Percentiles rank a stretch among this genome's conserved stretches.
Conservation (phyloP, 2,888 invertebrate genomes). For the Pegoplata infirma region DNA sequence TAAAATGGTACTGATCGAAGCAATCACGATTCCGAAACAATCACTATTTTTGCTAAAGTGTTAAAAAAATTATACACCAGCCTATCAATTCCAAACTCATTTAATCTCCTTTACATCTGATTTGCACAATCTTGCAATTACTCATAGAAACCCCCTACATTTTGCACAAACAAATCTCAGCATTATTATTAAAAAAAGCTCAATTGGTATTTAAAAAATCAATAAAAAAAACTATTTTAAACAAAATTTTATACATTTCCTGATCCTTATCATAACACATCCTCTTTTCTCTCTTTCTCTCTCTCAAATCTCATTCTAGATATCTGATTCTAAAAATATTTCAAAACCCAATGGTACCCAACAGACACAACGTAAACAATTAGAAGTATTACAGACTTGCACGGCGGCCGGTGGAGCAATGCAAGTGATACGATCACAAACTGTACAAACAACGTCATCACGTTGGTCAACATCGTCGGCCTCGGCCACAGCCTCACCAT, state of each 20-base stretch:
- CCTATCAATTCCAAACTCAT: no score
- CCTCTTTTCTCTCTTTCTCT: slow-evolving; percentile 53
- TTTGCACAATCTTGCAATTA: background rate
- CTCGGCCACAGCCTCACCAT: slow-evolving; percentile 65
- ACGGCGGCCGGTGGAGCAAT: slow-evolving; percentile 81
- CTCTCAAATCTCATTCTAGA: slow-evolving; percentile 70
- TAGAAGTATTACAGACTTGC: slow-evolving; percentile 86
- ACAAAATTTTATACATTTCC: slow-evolving; percentile 55
- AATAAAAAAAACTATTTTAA: background rate
- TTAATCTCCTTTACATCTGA: no score
- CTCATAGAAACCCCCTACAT: background rate
- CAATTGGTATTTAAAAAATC: background rate
- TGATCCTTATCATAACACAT: slow-evolving; percentile 58
- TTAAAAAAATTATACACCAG: no score
- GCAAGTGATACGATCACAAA: slow-evolving; percentile 84
- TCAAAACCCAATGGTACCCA: slow-evolving; percentile 78
- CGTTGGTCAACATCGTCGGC: slow-evolving; percentile 72
- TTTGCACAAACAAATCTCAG: background rate
- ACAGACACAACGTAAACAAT: slow-evolving; percentile 78
- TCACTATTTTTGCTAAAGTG: no score
- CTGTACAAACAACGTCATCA: slow-evolving; percentile 77
- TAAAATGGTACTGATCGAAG: no score
- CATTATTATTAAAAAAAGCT: slow-evolving; percentile 20
- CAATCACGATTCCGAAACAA: no score
- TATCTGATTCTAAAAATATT: slow-evolving; percentile 78